These are phyloP conservation scores for Petrophora chlorosata DNA, from an alignment of 2,888 invertebrate species.

Conservation along the genomic window DNA sequence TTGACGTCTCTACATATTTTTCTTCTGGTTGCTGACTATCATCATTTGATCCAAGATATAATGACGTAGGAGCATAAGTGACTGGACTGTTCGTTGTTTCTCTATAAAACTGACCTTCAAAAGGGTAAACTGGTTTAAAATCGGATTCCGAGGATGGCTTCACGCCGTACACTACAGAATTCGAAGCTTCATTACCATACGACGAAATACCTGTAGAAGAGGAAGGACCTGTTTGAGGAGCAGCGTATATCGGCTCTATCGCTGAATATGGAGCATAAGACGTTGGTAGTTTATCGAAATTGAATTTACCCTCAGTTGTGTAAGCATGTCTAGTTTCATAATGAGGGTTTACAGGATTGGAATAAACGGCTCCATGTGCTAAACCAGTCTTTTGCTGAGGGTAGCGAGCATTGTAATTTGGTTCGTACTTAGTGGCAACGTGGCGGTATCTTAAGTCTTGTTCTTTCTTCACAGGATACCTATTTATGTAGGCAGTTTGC, in stretches of 20 bases:
- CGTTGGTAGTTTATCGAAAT: constrained; percentile 60
- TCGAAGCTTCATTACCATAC: constrained; percentile 64
- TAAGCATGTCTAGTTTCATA: constrained; percentile 75
- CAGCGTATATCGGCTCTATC: constrained; percentile 75
- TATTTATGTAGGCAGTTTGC: constrained; percentile 68
- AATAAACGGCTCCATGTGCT: constrained; percentile 75
- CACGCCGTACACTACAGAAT: constrained; percentile 73
- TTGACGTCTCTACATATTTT: constrained; percentile 59
- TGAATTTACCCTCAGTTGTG: constrained; percentile 68
- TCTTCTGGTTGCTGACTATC: constrained; percentile 61
- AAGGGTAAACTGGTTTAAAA: constrained; percentile 78
- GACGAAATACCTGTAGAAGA: constrained; percentile 58
- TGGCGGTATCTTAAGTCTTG: constrained; percentile 77
- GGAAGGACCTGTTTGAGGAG: constrained; percentile 64
- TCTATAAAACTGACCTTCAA: constrained; percentile 69
- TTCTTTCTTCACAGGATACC: constrained; percentile 71
- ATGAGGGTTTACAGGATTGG: constrained; percentile 66
- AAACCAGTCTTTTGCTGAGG: constrained; percentile 79
- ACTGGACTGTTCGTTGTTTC: constrained; percentile 70
- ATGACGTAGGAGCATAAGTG: constrained; percentile 74
- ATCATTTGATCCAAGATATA: constrained; percentile 75
- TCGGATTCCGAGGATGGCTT: constrained; percentile 73
- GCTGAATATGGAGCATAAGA: constrained; percentile 65
- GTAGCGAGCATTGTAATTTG: constrained; percentile 69
- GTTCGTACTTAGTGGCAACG: constrained; percentile 67